Base-by-base conservation (phyloP, 2,888 invertebrate species). In the Colostygia pectinataria region DNA sequence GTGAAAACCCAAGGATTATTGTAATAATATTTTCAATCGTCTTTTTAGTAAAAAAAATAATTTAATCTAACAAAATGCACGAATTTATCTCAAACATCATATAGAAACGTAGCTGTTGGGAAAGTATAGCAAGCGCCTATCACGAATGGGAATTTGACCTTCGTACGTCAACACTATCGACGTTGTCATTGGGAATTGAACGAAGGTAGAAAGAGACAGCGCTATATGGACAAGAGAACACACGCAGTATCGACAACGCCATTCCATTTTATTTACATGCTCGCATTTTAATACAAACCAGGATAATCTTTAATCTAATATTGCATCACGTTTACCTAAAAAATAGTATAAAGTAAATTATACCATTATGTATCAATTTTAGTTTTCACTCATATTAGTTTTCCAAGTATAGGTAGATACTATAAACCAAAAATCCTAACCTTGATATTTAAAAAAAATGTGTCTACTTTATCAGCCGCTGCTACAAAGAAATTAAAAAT, bases 81-180 rank as follows among this genome's bases (percentile, higher is more conserved):
- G 4, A 24, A 24, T 0, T 3, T 9, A 6, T 27, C 18, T 4
- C 10, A 27, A 31, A 32, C 15, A 9, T 6, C 15, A 8, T 10
- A 12, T 10, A 44, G 12, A 31, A 37, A 51, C 58, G 56, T 56
- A 54, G 7, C 31, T 8, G 7, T 52, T 43, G 52, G 56, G 59
- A 34, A 56, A 36, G 39, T 27, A 25, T 29, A 12, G 29, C 15
- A 10, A 23, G 7, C 44, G 18, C 18, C 45, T 32, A n/a, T 25
- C 23, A 24, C 20, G 25, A n/a, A 39, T 40, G 56, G 49, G 56
- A 54, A 47, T 45, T 34, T 13, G 24, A 49, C 55, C 58, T 55
- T 55, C 46, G 33, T 28, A 33, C 32, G 14, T 29, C 41, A 38
- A 39, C 33, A 37, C 25, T 25, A 20, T 18, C 24, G 32, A 24